Evolutionary conservation across 2,888 invertebrate species (phyloP), one percentile per base, ranked within the genome.

Genomic region (Prostheceraeus crozeri): DNA sequence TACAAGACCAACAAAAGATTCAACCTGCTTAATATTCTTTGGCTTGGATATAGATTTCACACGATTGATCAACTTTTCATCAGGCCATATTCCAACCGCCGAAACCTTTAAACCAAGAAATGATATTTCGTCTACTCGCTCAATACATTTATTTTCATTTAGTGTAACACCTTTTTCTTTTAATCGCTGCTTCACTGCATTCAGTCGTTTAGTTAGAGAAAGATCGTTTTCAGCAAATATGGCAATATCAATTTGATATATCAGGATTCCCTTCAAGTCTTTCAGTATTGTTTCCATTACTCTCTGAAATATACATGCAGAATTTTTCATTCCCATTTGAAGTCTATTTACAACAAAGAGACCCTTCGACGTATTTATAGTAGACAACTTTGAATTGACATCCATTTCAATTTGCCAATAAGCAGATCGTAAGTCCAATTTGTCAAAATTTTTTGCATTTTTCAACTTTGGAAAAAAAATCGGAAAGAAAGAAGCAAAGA

Each of bases 141-240:
- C 59, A 58, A 57, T 58, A 57, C 56, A 57, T 59, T 57, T 57
- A 16, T 40, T 52, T 25, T 54, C 8, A 58, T 57, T 57, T 21
- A 57, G 55, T 8, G 57, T 57, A 11, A 57, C 16, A 57, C 11
- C 10, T 30, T 23, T 57, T 6, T 46, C 54, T 6, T 54, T 14
- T 54, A 54, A 51, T n/a, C 52, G n/a, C n/a, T n/a, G n/a, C 25
- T 55, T 55, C n/a, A 55, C 56, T n/a, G 48, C 55, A 16, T 55
- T 51, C n/a, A 27, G 36, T 55, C 59, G 19, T 28, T 52, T 30
- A 8, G 19, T 6, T 28, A 57, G 51, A 10, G 21, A 21, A 27
- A 10, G 4, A 11, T 54, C 4, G 30, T 54, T 57, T 57, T 57
- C 59, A 21, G 57, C 27, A 57, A 25, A 25, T 14, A 57, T 57